Conservation (phyloP, 2,797 vertebrate genomes). For the Taeniopygia guttata region DNA sequence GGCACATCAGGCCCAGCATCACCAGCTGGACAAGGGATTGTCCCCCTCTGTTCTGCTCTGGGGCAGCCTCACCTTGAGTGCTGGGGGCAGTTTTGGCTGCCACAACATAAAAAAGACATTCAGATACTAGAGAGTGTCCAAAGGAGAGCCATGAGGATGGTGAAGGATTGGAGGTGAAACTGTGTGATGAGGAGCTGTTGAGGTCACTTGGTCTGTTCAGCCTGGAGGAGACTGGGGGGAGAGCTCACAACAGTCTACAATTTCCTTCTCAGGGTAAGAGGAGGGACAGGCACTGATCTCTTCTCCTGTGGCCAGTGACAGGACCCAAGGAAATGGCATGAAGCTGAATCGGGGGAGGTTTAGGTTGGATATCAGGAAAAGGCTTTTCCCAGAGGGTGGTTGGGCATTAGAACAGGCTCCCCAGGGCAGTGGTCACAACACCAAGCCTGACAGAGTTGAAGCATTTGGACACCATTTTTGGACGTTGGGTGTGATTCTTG, state of each 20-base stretch:
- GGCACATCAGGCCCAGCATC: accelerated
- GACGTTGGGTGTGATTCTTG: too few relatives aligned
- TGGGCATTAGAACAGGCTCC: background rate
- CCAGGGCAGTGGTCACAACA: background rate
- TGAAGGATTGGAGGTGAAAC: background rate
- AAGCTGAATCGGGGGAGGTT: background rate
- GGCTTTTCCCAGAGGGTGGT: background rate
- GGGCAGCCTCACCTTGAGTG: accelerated
- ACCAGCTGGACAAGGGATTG: accelerated
- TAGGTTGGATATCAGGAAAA: background rate
- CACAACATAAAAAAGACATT: background rate
- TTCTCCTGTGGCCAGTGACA: background rate
- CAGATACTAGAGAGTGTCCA: accelerated
- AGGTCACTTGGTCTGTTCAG: background rate
- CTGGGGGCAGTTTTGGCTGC: accelerated
- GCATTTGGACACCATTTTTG: accelerated
- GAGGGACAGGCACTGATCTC: too few relatives aligned
- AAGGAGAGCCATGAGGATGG: background rate
- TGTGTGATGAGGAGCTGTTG: accelerated
- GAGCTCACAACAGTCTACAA: background rate
- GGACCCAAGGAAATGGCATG: background rate
- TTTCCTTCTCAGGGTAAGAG: too few relatives aligned
- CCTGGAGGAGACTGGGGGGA: background rate
- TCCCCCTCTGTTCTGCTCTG: accelerated
- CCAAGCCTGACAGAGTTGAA: too few relatives aligned